Percentiles rank a stretch among this genome's conserved stretches.
Conservation (phyloP, 1,140 invertebrate genomes). For the Dolichoris vasculosae region DNA sequence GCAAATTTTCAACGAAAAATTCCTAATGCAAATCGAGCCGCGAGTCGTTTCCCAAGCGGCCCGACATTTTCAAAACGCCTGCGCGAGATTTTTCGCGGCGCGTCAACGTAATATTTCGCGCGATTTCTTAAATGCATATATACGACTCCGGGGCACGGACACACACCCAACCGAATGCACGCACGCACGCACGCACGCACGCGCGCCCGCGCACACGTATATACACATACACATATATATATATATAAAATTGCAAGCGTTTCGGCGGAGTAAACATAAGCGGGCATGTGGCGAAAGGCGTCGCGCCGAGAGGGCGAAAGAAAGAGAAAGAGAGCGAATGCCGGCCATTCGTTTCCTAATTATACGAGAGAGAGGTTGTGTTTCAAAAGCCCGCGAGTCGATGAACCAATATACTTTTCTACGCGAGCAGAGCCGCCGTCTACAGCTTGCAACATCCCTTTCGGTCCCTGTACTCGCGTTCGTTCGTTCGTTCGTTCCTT, state of each 20-base stretch:
- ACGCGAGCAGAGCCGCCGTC: not conserved
- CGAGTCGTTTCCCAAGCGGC: slow-evolving; percentile 5
- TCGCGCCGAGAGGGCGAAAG: slow-evolving; percentile 49
- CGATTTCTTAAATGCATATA: slow-evolving; percentile 39
- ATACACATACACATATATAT: not conserved
- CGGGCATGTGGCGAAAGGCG: slow-evolving; percentile 43
- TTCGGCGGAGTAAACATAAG: slow-evolving; percentile 26
- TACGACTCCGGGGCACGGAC: not conserved
- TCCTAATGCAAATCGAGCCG: not conserved
- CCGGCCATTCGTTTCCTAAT: slow-evolving; percentile 68
- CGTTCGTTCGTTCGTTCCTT: too few species aligned
- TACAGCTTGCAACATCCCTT: slow-evolving; percentile 65
- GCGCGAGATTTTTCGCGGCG: not conserved
- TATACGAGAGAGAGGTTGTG: slow-evolving; percentile 59
- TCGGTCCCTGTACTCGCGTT: not conserved
- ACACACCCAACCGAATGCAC: not conserved
- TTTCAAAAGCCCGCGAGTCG: slow-evolving; percentile 68
- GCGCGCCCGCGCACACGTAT: not conserved
- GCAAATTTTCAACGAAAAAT: not conserved
- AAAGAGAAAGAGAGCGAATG: slow-evolving; percentile 25
- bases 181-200: not conserved
- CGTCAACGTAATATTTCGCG: slow-evolving; percentile 30
- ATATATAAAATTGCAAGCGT: slow-evolving; percentile 12
- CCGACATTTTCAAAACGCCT: slow-evolving; percentile 24
- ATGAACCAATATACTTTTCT: slow-evolving; percentile 71